A percentile compares a stretch with the other conserved stretches of the same genome.
These are phyloP conservation scores for Vultur gryphus DNA, from an alignment of 2,797 vertebrate genomes.

Conservation along the genomic window DNA sequence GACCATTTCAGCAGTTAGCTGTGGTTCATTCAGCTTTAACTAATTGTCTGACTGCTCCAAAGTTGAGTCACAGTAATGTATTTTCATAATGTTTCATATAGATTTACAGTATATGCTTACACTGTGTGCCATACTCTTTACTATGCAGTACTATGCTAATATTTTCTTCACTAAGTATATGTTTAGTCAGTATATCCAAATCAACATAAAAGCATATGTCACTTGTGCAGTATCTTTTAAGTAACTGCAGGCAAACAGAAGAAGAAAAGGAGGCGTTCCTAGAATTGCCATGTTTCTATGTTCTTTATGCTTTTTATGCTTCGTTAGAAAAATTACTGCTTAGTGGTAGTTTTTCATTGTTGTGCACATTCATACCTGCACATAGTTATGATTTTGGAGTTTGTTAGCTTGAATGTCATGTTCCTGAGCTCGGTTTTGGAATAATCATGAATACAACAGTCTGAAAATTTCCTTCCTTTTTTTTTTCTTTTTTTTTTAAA, in stretches of 20 bases:
- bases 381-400: not conserved
- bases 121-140: not conserved
- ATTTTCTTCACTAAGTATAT: not conserved
- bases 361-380: not conserved
- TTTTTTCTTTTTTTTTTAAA: constrained; percentile 35
- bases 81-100: not conserved
- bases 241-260: not conserved
- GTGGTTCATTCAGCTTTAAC: not conserved
- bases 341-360: not conserved
- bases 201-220: not conserved
- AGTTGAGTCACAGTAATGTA: not conserved
- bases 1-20: not conserved
- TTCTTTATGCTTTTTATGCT: not conserved
- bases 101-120: not conserved
- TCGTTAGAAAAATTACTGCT: not conserved
- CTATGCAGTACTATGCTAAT: not conserved
- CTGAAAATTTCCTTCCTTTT: not conserved
- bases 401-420: not conserved
- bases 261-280: not conserved
- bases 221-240: not conserved
- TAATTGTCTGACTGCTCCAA: not conserved
- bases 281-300: not conserved
- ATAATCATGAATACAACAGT: not conserved
- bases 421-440: not conserved
- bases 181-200: not conserved